A percentile compares a stretch with the other conserved stretches of the same genome.
phyloP scores from a whole-genome alignment of 2,888 invertebrate species.

The Pycnomerus fuliginosus region DNA sequence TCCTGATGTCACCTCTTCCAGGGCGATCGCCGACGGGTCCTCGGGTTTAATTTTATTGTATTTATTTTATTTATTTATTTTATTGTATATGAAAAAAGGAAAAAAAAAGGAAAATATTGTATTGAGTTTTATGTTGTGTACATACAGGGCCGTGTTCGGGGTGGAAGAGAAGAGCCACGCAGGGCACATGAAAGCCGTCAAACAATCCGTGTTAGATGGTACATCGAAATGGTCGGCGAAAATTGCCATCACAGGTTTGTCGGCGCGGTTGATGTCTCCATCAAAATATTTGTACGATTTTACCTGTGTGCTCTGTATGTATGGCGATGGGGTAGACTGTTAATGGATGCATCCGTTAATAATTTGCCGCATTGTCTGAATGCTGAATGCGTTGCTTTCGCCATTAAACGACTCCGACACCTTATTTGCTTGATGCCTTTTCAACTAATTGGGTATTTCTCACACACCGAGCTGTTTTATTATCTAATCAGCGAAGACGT shows the following conservation, averaged over 20 bases:
- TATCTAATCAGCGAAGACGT: neutral
- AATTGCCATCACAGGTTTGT: slow-evolving; percentile 99
- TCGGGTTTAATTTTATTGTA: too few relatives aligned
- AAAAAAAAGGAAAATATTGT: too few relatives aligned
- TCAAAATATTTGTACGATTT: neutral
- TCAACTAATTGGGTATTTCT: slow-evolving; percentile 36
- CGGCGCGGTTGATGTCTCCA: slow-evolving; percentile 26
- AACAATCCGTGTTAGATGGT: slow-evolving; percentile 98
- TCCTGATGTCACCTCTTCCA: too few relatives aligned
- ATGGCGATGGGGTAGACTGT: slow-evolving; percentile 4
- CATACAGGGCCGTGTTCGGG: slow-evolving; percentile 86
- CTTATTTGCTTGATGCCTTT: slow-evolving; percentile 27
- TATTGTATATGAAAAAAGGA: too few relatives aligned
- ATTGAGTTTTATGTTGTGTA: slow-evolving; percentile 14
- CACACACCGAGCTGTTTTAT: slow-evolving; percentile 34
- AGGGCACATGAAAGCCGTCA: slow-evolving; percentile 96
- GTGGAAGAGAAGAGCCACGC: slow-evolving; percentile 92
- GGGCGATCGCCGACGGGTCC: too few relatives aligned
- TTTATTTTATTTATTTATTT: too few relatives aligned
- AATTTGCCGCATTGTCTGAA: slow-evolving; percentile 29
- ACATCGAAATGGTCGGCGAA: slow-evolving; percentile 99
- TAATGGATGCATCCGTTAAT: neutral
- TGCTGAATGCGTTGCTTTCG: slow-evolving; percentile 44
- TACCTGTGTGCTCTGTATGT: slow-evolving; percentile 19
- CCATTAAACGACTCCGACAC: slow-evolving; percentile 28